These are phyloP conservation scores for Neopelma chrysocephalum DNA, from an alignment of 2,797 vertebrate species.

Conservation along the genomic window DNA sequence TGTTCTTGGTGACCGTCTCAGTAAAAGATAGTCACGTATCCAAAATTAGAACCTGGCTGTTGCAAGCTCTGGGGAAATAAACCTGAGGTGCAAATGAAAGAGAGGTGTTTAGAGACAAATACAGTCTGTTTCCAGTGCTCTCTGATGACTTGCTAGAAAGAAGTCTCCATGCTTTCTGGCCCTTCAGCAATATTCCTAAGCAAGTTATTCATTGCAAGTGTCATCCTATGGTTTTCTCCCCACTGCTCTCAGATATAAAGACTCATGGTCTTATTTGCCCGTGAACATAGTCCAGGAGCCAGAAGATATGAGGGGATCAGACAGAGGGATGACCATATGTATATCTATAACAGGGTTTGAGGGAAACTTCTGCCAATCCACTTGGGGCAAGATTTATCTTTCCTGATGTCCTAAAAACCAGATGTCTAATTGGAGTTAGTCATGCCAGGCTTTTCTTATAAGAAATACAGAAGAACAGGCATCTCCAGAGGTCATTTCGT, in stretches of 20 bases:
- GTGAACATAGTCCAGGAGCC: background rate
- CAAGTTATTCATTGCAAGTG: background rate
- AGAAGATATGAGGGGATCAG: background rate
- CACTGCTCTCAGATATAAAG: background rate
- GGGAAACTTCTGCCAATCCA: background rate
- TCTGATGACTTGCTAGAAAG: background rate
- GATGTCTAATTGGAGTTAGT: background rate
- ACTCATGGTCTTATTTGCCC: background rate
- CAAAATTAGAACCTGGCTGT: conserved; percentile 42
- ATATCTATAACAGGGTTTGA: background rate
- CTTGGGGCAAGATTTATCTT: background rate
- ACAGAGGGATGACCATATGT: background rate
- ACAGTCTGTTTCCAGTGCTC: background rate
- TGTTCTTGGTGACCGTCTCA: background rate
- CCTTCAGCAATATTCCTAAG: background rate
- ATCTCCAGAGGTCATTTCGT: background rate
- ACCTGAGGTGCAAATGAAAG: conserved; percentile 48
- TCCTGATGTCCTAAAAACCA: background rate
- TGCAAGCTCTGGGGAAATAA: conserved; percentile 54
- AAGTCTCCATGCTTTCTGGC: background rate
- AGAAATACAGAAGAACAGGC: background rate
- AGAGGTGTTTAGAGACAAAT: conserved; percentile 26
- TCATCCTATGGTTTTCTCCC: background rate
- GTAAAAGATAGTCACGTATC: conserved; percentile 40
- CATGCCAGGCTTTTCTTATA: background rate